Evolutionary conservation across 2,888 invertebrate species (phyloP).

Genomic region (Cacoxenus indagator): DNA sequence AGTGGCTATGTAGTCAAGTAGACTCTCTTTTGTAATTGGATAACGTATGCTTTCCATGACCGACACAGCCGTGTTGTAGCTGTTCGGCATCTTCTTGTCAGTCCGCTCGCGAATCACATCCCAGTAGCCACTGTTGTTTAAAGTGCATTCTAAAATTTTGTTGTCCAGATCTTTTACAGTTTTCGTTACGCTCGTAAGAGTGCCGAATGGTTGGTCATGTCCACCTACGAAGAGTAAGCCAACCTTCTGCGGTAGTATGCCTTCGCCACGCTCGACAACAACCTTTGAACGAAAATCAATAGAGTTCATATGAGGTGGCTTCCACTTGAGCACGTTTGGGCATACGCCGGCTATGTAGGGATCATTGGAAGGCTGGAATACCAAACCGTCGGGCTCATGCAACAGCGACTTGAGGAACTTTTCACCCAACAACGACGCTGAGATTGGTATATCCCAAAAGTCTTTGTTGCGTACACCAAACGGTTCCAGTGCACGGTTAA

Average conservation of each 20-base stretch:
- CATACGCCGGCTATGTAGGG: too few relatives aligned
- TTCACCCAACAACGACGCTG: constrained; percentile 80
- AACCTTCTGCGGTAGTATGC: too few relatives aligned
- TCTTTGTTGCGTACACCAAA: constrained; percentile 93
- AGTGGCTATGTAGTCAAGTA: constrained; percentile 81
- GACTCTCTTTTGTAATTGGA: constrained; percentile 87
- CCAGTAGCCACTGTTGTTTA: constrained; percentile 83
- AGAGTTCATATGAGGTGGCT: too few relatives aligned
- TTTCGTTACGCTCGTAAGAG: too few relatives aligned
- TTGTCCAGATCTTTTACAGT: too few relatives aligned
- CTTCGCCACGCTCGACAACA: too few relatives aligned
- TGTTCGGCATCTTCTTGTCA: constrained; percentile 97
- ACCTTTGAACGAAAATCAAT: too few relatives aligned
- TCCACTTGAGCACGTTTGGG: too few relatives aligned
- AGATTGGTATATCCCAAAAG: constrained; percentile 84
- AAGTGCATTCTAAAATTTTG: constrained; percentile 97
- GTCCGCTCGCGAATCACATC: constrained; percentile 94
- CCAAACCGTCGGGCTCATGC: constrained; percentile 97
- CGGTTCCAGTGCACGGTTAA: constrained; percentile 85
- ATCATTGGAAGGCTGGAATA: too few relatives aligned
- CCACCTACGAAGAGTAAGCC: too few relatives aligned
- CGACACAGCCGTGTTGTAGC: constrained; percentile 83
- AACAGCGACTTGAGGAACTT: constrained; percentile 87
- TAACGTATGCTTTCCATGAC: too few relatives aligned
- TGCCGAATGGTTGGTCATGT: too few relatives aligned